Evolutionary conservation across 2,888 invertebrate genomes (phyloP).

Genomic region (Sisyra nigra): DNA sequence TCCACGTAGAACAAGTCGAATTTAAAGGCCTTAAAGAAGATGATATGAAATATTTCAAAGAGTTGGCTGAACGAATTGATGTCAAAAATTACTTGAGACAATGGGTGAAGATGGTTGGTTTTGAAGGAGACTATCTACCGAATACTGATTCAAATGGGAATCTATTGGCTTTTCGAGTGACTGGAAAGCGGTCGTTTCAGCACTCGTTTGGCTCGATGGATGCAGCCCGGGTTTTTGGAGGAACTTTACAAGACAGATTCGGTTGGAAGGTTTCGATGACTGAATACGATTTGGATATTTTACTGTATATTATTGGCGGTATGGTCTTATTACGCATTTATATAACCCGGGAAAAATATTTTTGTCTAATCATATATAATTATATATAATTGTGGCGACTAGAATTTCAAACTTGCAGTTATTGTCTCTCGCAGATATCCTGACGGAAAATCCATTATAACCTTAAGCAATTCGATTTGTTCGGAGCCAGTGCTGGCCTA

Average conservation of each 20-base stretch:
- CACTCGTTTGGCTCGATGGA: conserved; percentile 38
- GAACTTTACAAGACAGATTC: conserved; percentile 34
- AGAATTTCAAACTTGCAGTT: too few relatives aligned
- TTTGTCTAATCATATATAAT: too few relatives aligned
- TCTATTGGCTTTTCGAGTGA: conserved; percentile 31
- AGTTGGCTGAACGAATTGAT: neutral
- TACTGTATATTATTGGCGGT: conserved; percentile 26
- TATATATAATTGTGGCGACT: too few relatives aligned
- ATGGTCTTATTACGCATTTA: too few relatives aligned
- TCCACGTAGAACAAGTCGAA: too few relatives aligned
- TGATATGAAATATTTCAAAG: neutral
- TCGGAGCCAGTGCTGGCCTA: too few relatives aligned
- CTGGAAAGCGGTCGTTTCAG: conserved; percentile 34
- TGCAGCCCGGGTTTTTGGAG: conserved; percentile 34
- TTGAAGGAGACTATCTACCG: neutral
- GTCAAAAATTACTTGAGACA: neutral
- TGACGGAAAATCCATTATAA: too few relatives aligned
- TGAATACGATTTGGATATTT: conserved; percentile 34
- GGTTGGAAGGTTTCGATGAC: conserved; percentile 39
- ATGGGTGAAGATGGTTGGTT: neutral
- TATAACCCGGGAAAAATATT: too few relatives aligned
- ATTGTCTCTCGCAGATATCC: too few relatives aligned
- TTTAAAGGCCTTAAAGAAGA: neutral
- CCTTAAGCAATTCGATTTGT: too few relatives aligned
- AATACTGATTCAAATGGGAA: conserved; percentile 6